Conservation (phyloP, 2,113 vertebrate species). For the Tachysurus vachellii region DNA sequence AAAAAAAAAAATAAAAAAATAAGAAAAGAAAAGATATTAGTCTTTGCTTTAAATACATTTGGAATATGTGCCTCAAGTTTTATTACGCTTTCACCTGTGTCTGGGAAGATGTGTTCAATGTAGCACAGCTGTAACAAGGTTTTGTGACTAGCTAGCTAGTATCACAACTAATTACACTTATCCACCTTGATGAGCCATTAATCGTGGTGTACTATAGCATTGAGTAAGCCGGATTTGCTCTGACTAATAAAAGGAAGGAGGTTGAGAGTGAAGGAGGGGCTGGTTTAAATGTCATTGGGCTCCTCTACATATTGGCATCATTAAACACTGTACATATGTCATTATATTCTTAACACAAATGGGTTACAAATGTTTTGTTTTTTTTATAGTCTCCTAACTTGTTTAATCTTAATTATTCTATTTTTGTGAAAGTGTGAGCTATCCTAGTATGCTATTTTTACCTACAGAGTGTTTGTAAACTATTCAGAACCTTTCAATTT, state of each 20-base stretch:
- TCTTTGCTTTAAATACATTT: neutral
- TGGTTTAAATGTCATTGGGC: slow-evolving; percentile 39
- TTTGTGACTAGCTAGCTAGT: slow-evolving; percentile 37
- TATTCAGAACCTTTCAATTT: neutral
- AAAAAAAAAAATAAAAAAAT: neutral
- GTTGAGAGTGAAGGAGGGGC: slow-evolving; percentile 33
- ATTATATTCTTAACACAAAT: neutral
- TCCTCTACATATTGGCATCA: slow-evolving; percentile 23
- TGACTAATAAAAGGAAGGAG: slow-evolving; percentile 56
- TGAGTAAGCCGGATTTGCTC: slow-evolving; percentile 71
- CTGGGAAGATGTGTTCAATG: slow-evolving; percentile 55
- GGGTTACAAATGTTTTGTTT: neutral
- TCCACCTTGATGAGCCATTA: slow-evolving; percentile 69
- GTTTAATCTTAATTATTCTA: neutral
- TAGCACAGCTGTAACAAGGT: slow-evolving; percentile 43
- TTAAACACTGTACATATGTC: slow-evolving; percentile 3
- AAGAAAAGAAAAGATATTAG: neutral
- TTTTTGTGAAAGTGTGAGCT: neutral
- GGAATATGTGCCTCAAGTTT: neutral
- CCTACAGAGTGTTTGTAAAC: neutral
- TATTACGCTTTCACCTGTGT: slow-evolving; percentile 27
- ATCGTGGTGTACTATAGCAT: slow-evolving; percentile 58
- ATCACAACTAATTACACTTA: slow-evolving; percentile 70
- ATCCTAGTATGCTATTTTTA: neutral
- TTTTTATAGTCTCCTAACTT: neutral